These are phyloP conservation scores for Benthosema pterotum DNA, from an alignment of 2,797 vertebrate species.

Conservation along the genomic window DNA sequence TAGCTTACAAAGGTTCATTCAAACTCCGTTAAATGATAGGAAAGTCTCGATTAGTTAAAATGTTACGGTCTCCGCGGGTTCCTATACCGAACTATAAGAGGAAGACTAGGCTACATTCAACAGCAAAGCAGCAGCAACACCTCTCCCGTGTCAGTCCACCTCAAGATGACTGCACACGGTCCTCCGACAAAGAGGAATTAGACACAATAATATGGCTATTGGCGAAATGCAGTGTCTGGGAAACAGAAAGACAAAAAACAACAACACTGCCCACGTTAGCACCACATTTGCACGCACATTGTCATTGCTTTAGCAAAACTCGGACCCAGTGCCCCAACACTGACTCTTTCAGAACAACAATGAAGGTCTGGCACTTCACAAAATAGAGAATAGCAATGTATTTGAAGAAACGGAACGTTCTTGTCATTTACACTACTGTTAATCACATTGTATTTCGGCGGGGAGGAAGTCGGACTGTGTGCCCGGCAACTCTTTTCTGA, in stretches of 20 bases:
- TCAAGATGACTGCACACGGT: constrained; percentile 61
- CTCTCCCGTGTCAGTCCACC: constrained; percentile 69
- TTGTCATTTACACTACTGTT: constrained; percentile 15
- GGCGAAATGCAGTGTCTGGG: constrained; percentile 56
- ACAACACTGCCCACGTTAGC: constrained; percentile 74
- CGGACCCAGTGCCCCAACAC: constrained; percentile 66
- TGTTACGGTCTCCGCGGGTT: constrained; percentile 55
- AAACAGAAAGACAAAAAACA: constrained; percentile 73
- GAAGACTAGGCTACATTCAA: constrained; percentile 84
- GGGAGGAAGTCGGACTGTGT: constrained; percentile 51
- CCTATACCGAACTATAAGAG: constrained; percentile 60
- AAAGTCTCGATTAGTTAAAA: constrained; percentile 36
- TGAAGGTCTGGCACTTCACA: constrained; percentile 79
- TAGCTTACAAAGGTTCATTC: neutral
- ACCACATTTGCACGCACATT: constrained; percentile 75
- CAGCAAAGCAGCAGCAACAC: constrained; percentile 77
- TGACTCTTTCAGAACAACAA: constrained; percentile 64
- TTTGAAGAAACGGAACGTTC: constrained; percentile 61
- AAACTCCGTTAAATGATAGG: constrained; percentile 28
- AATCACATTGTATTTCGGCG: constrained; percentile 51
- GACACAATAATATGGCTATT: constrained; percentile 71
- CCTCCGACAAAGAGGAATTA: constrained; percentile 60
- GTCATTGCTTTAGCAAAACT: constrained; percentile 64
- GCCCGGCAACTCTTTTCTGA: constrained; percentile 56
- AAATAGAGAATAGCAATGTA: constrained; percentile 70